Conservation (phyloP, 2,113 vertebrate species). For the Campylomormyrus tamandua region DNA sequence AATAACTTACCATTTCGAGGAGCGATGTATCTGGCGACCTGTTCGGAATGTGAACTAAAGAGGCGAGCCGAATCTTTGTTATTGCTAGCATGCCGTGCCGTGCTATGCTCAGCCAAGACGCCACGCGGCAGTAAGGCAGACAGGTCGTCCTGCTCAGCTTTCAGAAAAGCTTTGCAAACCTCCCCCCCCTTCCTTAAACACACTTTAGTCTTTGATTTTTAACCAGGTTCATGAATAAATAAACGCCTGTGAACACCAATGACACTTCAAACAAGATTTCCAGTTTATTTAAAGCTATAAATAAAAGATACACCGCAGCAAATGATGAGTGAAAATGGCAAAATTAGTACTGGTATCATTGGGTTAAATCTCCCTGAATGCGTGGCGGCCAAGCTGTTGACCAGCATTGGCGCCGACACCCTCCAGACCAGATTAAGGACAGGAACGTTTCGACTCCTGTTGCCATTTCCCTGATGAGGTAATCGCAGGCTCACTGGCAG, state of each 20-base stretch:
- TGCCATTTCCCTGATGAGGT: conserved; percentile 11
- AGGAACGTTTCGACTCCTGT: background rate
- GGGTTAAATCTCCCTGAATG: background rate
- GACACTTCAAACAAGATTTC: background rate
- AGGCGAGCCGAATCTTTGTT: background rate
- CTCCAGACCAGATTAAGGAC: background rate
- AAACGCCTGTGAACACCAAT: background rate
- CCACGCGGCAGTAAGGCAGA: background rate
- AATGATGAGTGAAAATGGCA: background rate
- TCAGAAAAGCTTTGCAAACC: background rate
- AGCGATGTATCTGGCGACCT: background rate
- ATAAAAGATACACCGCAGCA: background rate
- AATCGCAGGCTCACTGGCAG: background rate
- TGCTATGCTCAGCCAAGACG: background rate
- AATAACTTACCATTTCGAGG: background rate
- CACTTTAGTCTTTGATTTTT: background rate
- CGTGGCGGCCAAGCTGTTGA: background rate
- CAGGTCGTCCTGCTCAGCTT: background rate
- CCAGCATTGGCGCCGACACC: background rate
- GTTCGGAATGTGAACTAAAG: background rate
- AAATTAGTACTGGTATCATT: background rate
- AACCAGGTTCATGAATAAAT: background rate
- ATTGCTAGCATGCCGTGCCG: background rate
- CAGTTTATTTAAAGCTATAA: background rate
- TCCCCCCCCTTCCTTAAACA: background rate